phyloP scores from a whole-genome alignment of 2,888 invertebrate genomes.

The Helicoverpa assulta region DNA sequence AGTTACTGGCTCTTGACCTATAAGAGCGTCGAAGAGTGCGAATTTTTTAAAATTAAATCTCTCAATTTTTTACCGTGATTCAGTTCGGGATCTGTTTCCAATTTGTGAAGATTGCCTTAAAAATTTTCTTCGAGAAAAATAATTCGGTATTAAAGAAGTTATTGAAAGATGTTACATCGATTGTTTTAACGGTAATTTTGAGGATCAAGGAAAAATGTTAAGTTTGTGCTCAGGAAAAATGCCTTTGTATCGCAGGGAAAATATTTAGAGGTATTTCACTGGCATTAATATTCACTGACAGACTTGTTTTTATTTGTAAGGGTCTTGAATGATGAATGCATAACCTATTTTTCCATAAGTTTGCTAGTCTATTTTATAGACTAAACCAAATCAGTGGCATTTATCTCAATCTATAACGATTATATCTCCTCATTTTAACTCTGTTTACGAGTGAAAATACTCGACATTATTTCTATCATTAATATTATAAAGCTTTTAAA shows the following conservation, averaged over 20 bases:
- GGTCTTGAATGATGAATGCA: too few relatives aligned
- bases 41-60: conserved; percentile 65
- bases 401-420: too few relatives aligned
- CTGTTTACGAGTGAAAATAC: too few relatives aligned
- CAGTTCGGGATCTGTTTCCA: conserved; percentile 45
- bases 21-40: conserved; percentile 36
- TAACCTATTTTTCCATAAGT: too few relatives aligned
- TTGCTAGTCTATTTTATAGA: too few relatives aligned
- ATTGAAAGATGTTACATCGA: conserved; percentile 37
- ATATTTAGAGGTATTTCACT: neutral
- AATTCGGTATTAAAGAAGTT: conserved; percentile 48
- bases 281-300: neutral
- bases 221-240: neutral
- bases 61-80: conserved; percentile 48
- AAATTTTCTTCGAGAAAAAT: conserved; percentile 32
- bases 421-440: too few relatives aligned
- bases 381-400: too few relatives aligned
- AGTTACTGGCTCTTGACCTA: too few relatives aligned
- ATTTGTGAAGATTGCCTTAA: conserved; percentile 54
- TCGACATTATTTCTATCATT: too few relatives aligned
- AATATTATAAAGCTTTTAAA: too few relatives aligned
- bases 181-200: conserved; percentile 25
- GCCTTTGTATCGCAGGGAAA: neutral
- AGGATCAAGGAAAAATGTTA: neutral
- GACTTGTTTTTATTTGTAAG: too few relatives aligned